Conservation (phyloP, 2,113 vertebrate species). For the Erinaceus europaeus region DNA sequence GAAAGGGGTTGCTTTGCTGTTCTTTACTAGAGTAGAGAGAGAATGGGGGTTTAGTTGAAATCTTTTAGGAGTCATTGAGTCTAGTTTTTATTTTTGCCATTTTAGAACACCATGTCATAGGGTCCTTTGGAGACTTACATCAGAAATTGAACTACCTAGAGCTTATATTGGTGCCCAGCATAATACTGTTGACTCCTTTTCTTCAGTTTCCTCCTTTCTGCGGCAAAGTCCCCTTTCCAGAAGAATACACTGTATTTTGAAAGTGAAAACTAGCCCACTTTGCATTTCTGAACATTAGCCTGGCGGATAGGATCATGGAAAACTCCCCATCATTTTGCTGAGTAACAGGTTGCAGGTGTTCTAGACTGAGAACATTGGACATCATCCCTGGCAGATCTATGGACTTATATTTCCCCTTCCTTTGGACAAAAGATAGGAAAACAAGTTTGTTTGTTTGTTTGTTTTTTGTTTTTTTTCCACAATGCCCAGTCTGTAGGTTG, state of each 20-base stretch:
- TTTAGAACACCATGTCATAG: not conserved
- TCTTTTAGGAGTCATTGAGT: not conserved
- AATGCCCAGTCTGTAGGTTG: not conserved
- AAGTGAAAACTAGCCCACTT: not conserved
- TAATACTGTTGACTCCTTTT: not conserved
- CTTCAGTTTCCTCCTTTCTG: not conserved
- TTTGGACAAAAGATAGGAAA: constrained; percentile 7
- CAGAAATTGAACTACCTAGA: not conserved
- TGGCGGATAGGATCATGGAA: not conserved
- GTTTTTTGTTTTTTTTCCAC: no score
- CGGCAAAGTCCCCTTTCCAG: not conserved
- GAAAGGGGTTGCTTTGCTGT: no score
- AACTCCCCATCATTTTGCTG: not conserved
- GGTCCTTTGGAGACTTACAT: not conserved
- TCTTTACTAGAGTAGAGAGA: no score
- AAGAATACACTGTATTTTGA: not conserved
- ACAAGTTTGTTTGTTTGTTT: no score
- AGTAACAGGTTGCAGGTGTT: not conserved
- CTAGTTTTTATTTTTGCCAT: not conserved
- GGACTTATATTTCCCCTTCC: not conserved
- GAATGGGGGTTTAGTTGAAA: not conserved
- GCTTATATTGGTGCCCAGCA: not conserved
- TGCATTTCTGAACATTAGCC: not conserved
- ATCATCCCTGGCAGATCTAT: not conserved
- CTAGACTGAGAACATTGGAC: not conserved